Conservation (phyloP, 2,113 vertebrate species). For the Gobius niger region DNA sequence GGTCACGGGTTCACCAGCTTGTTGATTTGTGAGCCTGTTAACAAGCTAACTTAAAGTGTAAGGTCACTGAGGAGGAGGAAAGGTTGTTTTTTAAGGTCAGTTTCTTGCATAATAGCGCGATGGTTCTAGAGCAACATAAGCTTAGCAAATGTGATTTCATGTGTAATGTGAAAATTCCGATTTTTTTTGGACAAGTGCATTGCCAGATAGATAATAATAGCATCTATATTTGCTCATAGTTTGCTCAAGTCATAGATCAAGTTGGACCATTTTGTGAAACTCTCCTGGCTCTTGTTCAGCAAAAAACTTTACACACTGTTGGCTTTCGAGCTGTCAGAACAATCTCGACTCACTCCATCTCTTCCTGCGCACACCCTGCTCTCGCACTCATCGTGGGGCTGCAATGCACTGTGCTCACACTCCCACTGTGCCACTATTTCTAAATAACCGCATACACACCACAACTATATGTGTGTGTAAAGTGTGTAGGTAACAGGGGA, state of each 20-base stretch:
- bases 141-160: too few species aligned
- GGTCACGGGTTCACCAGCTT: too few species aligned
- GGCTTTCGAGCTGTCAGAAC: slow-evolving; percentile 54
- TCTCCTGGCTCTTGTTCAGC: slow-evolving; percentile 27
- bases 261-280: slow-evolving; percentile 4
- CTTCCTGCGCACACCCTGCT: slow-evolving; percentile 37
- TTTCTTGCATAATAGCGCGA: too few species aligned
- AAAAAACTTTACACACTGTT: slow-evolving; percentile 42
- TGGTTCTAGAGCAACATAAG: too few species aligned
- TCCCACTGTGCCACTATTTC: slow-evolving; percentile 62
- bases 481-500: slow-evolving; percentile 1
- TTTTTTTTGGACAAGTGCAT: too few species aligned
- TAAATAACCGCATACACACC: slow-evolving; percentile 31
- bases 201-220: too few species aligned
- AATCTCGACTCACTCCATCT: slow-evolving; percentile 59
- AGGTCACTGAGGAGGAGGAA: too few species aligned
- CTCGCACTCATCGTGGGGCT: slow-evolving; percentile 46
- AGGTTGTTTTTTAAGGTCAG: too few species aligned
- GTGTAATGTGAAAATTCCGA: too few species aligned
- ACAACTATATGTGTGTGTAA: neutral
- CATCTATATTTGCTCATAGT: too few species aligned
- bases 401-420: slow-evolving; percentile 59
- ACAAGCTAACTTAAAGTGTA: too few species aligned
- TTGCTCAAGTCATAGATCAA: neutral
- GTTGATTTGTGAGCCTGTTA: too few species aligned